Base-by-base conservation (phyloP, 2,113 vertebrate species). In the Gila orcuttii region DNA sequence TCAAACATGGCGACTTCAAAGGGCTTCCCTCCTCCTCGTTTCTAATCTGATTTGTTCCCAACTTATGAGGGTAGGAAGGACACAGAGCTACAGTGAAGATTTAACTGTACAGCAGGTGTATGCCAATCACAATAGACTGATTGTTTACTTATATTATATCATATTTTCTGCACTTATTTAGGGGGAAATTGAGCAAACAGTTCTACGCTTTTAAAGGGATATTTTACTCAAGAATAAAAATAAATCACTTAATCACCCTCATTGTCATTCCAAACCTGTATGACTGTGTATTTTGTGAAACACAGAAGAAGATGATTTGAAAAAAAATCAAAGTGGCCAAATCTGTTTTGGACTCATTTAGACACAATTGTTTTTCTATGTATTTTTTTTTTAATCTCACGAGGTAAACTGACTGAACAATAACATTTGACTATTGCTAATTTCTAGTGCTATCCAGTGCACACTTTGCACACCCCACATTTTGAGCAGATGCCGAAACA, bases 41-140 rank as follows among this genome's bases (percentile, higher is more conserved):
- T 36, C 64, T 88, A 86, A 90, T 90, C 87, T 90, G 81, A 87
- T 90, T 86, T 85, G 81, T 89, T 88, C 86, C 62, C 39, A 77
- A 45, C 68, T 69, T 79, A 89, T 88, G 50, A 87, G 52, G 75
- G 42, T 55, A 60, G 52, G 85, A 79, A 60, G 85, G 78, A 87
- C 76, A 86, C 73, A 52, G 31, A 80, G 78, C 55, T 60, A 76
- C 10, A 85, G 21, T 47, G 64, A 80, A 21, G 55, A 69, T 31
- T 88, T 73, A 79, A 74, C 68, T 50, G 42, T 47, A 83, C 68
- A 86, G 75, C 79, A 87, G 75, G 78, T 76, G 79, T 86, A 81
- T 84, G 42, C 36, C 79, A 57, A 42, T 86, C 36, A 47, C n/a
- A 74, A 47, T 47, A 47, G 59, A 80, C 15, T 64, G 59, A 64